These are phyloP conservation scores for Saccostrea cuccullata DNA, from an alignment of 1,140 invertebrate genomes.

Conservation along the genomic window DNA sequence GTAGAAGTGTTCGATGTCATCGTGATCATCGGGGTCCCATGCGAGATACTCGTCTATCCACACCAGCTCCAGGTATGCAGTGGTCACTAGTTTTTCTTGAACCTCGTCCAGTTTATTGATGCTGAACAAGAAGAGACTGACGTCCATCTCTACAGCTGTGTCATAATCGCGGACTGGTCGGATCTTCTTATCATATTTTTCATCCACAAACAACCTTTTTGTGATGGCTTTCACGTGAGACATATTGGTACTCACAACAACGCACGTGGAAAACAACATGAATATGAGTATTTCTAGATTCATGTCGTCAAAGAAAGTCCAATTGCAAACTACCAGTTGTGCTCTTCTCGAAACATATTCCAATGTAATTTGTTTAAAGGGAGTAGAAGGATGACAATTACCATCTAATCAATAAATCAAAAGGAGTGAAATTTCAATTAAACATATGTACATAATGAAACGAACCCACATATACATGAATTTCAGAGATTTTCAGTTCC, in stretches of 20 bases:
- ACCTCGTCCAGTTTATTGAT: slow-evolving; percentile 41
- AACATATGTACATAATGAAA: too few relatives aligned
- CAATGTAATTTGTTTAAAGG: too few relatives aligned
- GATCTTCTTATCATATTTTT: slow-evolving; percentile 36
- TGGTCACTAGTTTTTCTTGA: slow-evolving; percentile 34
- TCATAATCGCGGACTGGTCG: slow-evolving; percentile 15
- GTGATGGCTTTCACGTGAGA: not conserved
- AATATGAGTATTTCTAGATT: not conserved
- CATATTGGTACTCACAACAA: not conserved
- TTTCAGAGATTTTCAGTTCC: too few relatives aligned
- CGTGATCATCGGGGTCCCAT: slow-evolving; percentile 41
- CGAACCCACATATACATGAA: too few relatives aligned
- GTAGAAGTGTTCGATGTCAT: slow-evolving; percentile 20
- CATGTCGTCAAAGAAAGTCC: too few relatives aligned
- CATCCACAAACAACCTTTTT: not conserved
- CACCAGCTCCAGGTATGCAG: slow-evolving; percentile 16
- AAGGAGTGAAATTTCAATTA: too few relatives aligned
- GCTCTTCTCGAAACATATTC: too few relatives aligned
- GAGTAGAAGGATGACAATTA: too few relatives aligned
- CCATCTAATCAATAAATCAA: too few relatives aligned
- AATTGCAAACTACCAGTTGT: too few relatives aligned
- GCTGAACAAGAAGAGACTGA: slow-evolving; percentile 36
- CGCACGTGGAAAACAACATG: not conserved
- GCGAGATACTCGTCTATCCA: slow-evolving; percentile 50
- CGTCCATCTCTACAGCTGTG: not conserved